These are phyloP conservation scores for Natator depressus DNA, from an alignment of 2,113 vertebrate species.

Conservation along the genomic window DNA sequence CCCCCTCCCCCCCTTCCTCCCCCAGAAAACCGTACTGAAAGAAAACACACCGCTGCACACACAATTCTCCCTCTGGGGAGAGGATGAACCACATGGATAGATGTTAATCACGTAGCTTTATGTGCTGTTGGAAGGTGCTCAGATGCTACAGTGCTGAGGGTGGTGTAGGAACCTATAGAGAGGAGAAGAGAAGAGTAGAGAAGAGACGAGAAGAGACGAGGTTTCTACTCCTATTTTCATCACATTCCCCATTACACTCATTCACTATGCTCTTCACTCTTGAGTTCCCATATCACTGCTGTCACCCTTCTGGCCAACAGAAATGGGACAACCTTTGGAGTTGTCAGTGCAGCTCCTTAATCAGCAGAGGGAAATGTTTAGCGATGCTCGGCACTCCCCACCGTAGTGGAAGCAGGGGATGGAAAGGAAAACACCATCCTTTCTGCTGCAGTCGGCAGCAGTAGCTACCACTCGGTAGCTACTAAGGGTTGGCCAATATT, in stretches of 20 bases:
- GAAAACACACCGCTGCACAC: too few relatives aligned
- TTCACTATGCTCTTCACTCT: not conserved
- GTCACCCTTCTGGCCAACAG: not conserved
- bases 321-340: not conserved
- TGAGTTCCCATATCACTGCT: accelerated
- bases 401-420: too few relatives aligned
- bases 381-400: not conserved
- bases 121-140: too few relatives aligned
- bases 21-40: too few relatives aligned
- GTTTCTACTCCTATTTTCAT: not conserved
- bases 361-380: not conserved
- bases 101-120: too few relatives aligned
- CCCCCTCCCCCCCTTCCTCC: too few relatives aligned
- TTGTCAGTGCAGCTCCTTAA: not conserved
- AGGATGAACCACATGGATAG: too few relatives aligned
- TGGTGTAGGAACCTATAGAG: not conserved
- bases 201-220: too few relatives aligned
- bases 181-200: not conserved
- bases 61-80: too few relatives aligned
- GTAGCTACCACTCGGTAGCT: not conserved
- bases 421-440: not conserved
- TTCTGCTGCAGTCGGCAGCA: not conserved
- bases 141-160: too few relatives aligned
- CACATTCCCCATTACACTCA: not conserved
- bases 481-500: not conserved